phyloP scores from a whole-genome alignment of 2,797 vertebrate species.

The Chromobotia macracanthus region DNA sequence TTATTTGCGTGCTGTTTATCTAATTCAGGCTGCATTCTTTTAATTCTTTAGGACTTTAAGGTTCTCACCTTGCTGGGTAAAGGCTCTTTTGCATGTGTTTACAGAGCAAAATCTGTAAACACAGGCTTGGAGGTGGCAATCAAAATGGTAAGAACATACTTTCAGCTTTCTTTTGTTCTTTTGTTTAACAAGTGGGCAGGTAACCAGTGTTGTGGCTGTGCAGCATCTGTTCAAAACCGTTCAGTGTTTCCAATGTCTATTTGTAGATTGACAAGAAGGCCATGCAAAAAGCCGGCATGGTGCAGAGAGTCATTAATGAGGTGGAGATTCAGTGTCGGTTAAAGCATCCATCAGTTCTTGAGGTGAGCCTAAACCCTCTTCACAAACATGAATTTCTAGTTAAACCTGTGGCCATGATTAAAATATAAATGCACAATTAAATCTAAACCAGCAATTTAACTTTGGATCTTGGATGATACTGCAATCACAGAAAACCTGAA shows the following conservation, averaged over 20 bases:
- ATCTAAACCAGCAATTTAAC: conserved; percentile 3
- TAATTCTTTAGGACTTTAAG: conserved; percentile 87
- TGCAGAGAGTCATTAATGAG: conserved; percentile 95
- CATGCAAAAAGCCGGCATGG: conserved; percentile 98
- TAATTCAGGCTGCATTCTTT: not conserved
- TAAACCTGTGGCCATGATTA: not conserved
- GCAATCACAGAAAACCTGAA: too few relatives aligned
- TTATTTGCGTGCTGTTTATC: not conserved
- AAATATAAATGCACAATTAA: too few relatives aligned
- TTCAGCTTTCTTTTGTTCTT: conserved; percentile 34
- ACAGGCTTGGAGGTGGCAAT: conserved; percentile 97
- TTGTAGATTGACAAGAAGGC: conserved; percentile 97
- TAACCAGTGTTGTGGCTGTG: conserved; percentile 18
- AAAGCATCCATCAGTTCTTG: conserved; percentile 95
- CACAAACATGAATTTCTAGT: conserved; percentile 16
- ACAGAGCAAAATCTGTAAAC: conserved; percentile 91
- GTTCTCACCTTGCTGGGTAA: conserved; percentile 96
- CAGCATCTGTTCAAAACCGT: conserved; percentile 40
- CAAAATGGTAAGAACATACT: conserved; percentile 90
- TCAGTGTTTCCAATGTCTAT: conserved; percentile 23
- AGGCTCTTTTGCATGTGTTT: conserved; percentile 97
- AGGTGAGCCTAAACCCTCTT: conserved; percentile 78
- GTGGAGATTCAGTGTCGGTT: conserved; percentile 98
- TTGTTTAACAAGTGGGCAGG: conserved; percentile 19
- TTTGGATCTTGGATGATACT: not conserved